phyloP scores from a whole-genome alignment of 23 tunicate genomes.

The Ascidia mentula region DNA sequence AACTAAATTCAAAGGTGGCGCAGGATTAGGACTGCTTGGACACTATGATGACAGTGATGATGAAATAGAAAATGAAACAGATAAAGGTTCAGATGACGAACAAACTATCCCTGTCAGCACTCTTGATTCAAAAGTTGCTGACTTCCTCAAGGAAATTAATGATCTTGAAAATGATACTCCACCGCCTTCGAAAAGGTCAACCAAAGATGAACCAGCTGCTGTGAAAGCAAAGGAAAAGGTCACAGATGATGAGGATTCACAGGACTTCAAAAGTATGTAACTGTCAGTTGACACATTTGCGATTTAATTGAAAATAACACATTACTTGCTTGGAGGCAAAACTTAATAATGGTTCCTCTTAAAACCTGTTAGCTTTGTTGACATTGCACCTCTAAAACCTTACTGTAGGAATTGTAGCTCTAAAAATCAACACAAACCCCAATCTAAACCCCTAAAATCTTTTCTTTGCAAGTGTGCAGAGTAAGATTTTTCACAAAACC shows the following conservation, averaged over 20 bases:
- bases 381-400: no score
- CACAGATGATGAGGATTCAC: background rate
- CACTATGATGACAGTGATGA: constrained; percentile 37
- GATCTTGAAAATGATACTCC: constrained; percentile 39
- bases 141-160: constrained; percentile 91
- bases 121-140: constrained; percentile 77
- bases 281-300: no score
- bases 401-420: no score
- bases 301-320: no score
- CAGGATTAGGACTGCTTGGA: constrained; percentile 53
- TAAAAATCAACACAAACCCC: no score
- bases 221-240: background rate
- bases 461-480: no score
- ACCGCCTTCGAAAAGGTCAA: background rate
- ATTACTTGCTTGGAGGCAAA: no score
- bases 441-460: no score
- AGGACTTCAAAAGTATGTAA: background rate
- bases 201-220: constrained; percentile 7
- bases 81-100: constrained; percentile 1
- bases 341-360: background rate
- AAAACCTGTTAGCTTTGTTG: background rate
- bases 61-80: constrained; percentile 19
- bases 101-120: constrained; percentile 22
- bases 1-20: background rate
- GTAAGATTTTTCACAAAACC: no score